These are phyloP conservation scores for Cossypha caffra DNA, from an alignment of 2,797 vertebrate genomes.

Conservation along the genomic window DNA sequence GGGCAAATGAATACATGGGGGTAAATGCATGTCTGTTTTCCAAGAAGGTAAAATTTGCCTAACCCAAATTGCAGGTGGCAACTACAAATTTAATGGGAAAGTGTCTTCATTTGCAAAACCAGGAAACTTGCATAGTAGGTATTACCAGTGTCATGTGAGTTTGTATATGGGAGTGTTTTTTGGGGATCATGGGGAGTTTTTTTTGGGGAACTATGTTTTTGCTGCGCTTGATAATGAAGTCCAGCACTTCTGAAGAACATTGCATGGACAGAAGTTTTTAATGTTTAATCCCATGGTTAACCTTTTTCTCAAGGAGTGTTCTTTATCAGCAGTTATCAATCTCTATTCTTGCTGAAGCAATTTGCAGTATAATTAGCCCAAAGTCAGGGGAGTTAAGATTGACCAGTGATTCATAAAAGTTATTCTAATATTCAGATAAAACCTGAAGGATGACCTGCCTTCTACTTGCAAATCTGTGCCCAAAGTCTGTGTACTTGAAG, in stretches of 20 bases:
- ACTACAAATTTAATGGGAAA: neutral
- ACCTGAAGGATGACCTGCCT: neutral
- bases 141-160: neutral
- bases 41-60: neutral
- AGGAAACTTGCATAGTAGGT: rapidly evolving
- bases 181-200: rapidly evolving
- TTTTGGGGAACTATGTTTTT: neutral
- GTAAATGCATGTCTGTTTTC: neutral
- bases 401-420: neutral
- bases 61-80: neutral
- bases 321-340: neutral
- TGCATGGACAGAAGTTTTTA: neutral
- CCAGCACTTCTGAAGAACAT: neutral
- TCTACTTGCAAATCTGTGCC: neutral
- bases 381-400: neutral
- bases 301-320: neutral
- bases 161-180: no score
- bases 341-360: neutral
- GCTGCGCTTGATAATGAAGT: neutral
- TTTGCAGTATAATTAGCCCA: neutral
- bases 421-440: neutral
- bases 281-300: neutral
- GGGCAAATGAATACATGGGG: rapidly evolving
- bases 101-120: neutral
- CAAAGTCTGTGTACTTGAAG: neutral